phyloP scores from a whole-genome alignment of 2,797 vertebrate genomes.

The Aeoliscus strigatus region DNA sequence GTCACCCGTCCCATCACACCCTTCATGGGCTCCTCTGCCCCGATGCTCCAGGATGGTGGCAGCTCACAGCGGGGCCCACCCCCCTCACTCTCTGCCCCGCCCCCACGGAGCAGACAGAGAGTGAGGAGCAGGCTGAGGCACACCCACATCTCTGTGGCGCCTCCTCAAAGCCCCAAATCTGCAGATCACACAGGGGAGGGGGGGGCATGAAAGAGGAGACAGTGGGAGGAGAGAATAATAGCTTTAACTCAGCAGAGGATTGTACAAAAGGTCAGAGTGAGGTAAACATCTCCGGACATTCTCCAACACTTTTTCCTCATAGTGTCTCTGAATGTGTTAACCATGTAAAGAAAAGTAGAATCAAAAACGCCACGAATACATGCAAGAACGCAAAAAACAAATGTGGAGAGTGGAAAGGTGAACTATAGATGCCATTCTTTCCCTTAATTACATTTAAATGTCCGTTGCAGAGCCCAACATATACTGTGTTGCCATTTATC shows the following conservation, averaged over 20 bases:
- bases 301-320: too few species aligned
- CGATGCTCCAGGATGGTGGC: constrained; percentile 80
- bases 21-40: constrained; percentile 81
- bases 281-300: neutral
- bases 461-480: too few species aligned
- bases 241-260: neutral
- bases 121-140: constrained; percentile 82
- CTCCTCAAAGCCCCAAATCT: constrained; percentile 38
- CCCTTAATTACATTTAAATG: too few species aligned
- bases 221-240: constrained; percentile 5
- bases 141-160: constrained; percentile 78
- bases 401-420: too few species aligned
- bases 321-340: neutral
- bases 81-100: constrained; percentile 79
- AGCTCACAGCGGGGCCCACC: constrained; percentile 73
- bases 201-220: neutral
- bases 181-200: constrained; percentile 9
- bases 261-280: constrained; percentile 32
- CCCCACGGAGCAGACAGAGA: constrained; percentile 85
- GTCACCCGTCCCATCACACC: constrained; percentile 78
- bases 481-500: too few species aligned
- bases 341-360: neutral
- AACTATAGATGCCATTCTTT: too few species aligned
- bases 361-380: neutral
- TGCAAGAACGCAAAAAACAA: too few species aligned